phyloP scores from a whole-genome alignment of 2,888 invertebrate species.

The Ceriagrion tenellum region DNA sequence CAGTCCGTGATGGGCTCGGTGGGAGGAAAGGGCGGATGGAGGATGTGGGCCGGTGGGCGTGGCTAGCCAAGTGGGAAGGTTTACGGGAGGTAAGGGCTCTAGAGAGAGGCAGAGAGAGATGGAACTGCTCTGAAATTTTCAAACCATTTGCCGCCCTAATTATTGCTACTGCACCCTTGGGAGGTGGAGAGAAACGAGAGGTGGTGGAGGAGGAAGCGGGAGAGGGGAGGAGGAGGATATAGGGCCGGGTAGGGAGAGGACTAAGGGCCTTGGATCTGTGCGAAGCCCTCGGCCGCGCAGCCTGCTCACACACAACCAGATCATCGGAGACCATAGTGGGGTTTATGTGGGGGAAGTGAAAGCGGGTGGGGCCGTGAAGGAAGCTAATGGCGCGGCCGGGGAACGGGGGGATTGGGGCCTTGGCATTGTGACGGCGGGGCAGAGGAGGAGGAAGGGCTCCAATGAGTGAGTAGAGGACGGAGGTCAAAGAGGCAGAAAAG shows the following conservation, averaged over 20 bases:
- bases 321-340: neutral
- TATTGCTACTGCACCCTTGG: conserved; percentile 51
- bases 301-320: neutral
- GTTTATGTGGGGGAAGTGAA: neutral
- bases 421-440: too few species aligned
- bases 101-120: neutral
- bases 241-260: neutral
- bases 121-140: conserved; percentile 60
- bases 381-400: neutral
- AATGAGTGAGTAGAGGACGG: too few species aligned
- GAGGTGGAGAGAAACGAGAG: neutral
- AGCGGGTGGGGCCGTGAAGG: neutral
- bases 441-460: too few species aligned
- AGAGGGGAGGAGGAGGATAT: neutral
- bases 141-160: conserved; percentile 65
- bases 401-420: neutral
- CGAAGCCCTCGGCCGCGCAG: neutral
- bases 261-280: neutral
- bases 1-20: neutral
- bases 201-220: neutral
- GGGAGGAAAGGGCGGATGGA: neutral
- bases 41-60: neutral
- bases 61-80: neutral
- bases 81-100: neutral
- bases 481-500: neutral